Percentiles rank a stretch among this genome's conserved stretches.
phyloP scores from a whole-genome alignment of 2,113 vertebrate genomes.

The Thermophis baileyi region DNA sequence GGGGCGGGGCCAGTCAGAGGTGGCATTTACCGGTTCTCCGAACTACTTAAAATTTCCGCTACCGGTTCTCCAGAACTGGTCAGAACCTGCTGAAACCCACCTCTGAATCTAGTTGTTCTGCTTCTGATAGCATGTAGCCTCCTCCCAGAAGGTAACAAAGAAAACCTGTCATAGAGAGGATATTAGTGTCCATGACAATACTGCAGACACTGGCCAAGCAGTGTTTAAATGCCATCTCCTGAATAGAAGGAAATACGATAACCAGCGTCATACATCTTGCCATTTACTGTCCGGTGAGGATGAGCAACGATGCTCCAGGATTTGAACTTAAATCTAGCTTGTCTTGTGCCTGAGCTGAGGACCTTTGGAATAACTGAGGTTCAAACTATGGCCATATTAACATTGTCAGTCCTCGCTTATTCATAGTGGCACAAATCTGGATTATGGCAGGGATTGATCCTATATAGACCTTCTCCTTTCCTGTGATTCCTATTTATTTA shows the following conservation, averaged over 20 bases:
- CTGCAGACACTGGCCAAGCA: not conserved
- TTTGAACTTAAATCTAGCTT: not conserved
- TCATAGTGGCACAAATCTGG: not conserved
- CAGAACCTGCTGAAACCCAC: too few relatives aligned
- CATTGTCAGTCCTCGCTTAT: not conserved
- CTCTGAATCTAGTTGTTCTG: too few relatives aligned
- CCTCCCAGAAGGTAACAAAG: too few relatives aligned
- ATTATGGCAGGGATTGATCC: not conserved
- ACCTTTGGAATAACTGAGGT: not conserved
- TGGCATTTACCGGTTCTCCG: too few relatives aligned
- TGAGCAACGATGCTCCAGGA: not conserved
- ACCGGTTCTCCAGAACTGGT: too few relatives aligned
- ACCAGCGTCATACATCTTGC: not conserved
- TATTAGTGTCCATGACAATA: not conserved
- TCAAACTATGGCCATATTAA: not conserved
- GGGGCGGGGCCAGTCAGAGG: too few relatives aligned
- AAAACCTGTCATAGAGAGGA: too few relatives aligned
- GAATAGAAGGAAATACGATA: not conserved
- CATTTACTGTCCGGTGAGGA: not conserved
- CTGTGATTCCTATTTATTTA: not conserved
- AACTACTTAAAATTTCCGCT: too few relatives aligned
- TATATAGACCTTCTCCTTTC: not conserved
- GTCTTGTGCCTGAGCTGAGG: not conserved
- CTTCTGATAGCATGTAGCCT: too few relatives aligned
- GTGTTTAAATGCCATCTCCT: not conserved